These are phyloP conservation scores for Nycticebus coucang DNA, from an alignment of 2,113 vertebrate species.

Conservation along the genomic window DNA sequence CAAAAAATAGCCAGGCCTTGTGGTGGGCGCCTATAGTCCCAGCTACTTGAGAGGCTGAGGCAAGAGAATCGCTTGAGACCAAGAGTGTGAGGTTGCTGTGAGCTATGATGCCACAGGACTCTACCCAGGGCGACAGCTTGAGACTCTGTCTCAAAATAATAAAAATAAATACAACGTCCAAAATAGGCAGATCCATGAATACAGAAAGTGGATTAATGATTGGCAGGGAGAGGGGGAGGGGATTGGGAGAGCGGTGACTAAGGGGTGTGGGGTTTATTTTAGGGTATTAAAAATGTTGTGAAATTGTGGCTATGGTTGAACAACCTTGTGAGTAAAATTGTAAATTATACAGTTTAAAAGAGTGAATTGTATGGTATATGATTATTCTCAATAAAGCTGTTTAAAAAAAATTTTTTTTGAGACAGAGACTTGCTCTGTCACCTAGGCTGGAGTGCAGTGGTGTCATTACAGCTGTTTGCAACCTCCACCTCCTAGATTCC, in stretches of 20 bases:
- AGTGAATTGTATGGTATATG: background rate
- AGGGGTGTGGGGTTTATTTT: background rate
- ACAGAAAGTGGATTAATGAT: background rate
- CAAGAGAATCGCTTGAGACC: no score
- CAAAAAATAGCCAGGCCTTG: no score
- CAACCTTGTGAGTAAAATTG: background rate
- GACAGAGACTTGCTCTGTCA: no score
- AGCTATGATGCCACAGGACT: no score
- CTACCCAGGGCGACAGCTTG: no score
- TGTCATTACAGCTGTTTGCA: no score
- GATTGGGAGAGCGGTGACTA: background rate
- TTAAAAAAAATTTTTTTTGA: background rate
- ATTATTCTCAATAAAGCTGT: constrained; percentile 37
- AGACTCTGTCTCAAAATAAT: no score
- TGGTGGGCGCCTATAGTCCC: no score
- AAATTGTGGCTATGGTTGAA: background rate
- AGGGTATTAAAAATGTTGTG: constrained; percentile 8
- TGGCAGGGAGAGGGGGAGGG: background rate
- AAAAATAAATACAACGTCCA: background rate
- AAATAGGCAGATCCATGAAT: background rate
- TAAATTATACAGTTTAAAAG: background rate
- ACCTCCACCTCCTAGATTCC: no score
- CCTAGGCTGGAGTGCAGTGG: no score
- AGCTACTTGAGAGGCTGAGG: no score
- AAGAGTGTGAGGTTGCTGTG: no score